Evolutionary conservation across 2,797 vertebrate genomes (phyloP).

Genomic region (Notolabrus celidotus): DNA sequence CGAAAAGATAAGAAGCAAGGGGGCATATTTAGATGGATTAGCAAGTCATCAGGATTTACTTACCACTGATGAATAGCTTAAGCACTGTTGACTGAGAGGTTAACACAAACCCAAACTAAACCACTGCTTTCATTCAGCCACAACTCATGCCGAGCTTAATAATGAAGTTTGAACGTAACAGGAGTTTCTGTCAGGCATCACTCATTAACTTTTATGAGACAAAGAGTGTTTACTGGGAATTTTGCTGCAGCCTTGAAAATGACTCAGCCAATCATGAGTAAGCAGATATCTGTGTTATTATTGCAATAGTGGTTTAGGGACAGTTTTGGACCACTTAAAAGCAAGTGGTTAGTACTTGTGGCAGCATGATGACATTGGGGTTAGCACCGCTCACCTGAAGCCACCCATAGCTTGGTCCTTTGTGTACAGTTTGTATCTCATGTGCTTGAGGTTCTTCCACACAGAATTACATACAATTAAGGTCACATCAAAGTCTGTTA

Average conservation of each 20-base stretch:
- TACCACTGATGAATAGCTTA: no score
- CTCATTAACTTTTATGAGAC: background rate
- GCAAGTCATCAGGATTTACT: no score
- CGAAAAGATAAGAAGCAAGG: no score
- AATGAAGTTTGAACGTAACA: slow-evolving; percentile 1
- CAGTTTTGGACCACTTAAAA: background rate
- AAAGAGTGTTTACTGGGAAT: slow-evolving; percentile 7
- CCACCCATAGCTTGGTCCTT: no score
- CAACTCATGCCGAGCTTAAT: background rate
- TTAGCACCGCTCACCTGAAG: background rate
- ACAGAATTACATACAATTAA: no score
- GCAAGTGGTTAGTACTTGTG: background rate
- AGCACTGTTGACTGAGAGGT: no score
- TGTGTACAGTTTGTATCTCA: background rate
- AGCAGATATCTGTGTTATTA: slow-evolving; percentile 1
- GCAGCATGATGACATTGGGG: background rate
- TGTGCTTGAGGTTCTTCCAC: slow-evolving; percentile 8
- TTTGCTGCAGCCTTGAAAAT: background rate
- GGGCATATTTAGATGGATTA: no score
- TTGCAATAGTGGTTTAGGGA: slow-evolving; percentile 19
- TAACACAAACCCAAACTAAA: no score
- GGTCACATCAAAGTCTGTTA: background rate
- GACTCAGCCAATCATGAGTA: slow-evolving; percentile 8
- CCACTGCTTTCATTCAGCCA: background rate
- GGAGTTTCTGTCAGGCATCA: background rate